These are phyloP conservation scores for Corynorhinus townsendii DNA, from an alignment of 2,113 vertebrate species.

Conservation along the genomic window DNA sequence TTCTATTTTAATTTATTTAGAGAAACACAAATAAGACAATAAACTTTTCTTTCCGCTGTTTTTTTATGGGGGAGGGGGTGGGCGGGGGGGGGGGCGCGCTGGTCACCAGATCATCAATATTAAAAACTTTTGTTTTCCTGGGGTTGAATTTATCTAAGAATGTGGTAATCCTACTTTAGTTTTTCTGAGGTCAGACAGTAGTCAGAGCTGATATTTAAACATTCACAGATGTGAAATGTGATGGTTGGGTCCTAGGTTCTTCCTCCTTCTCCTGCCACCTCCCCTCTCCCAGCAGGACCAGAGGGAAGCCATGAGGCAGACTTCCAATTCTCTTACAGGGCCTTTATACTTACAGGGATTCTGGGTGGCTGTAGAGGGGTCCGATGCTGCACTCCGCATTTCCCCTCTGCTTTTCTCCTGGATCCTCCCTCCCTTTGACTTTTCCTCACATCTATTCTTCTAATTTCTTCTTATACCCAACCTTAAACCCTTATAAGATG, in stretches of 20 bases:
- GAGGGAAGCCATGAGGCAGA: accelerated
- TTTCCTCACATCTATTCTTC: not conserved
- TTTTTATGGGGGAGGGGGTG: not conserved
- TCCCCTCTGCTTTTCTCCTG: not conserved
- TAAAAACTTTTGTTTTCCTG: not conserved
- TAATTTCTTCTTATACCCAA: not conserved
- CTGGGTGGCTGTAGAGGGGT: not conserved
- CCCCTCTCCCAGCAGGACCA: not conserved
- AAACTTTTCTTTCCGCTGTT: not conserved
- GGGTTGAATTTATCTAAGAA: not conserved
- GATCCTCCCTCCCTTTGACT: not conserved
- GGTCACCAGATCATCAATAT: not conserved
- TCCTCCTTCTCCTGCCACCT: accelerated
- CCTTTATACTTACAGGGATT: too few species aligned
- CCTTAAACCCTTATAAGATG: not conserved
- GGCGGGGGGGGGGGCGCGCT: too few species aligned
- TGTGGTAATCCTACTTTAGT: not conserved
- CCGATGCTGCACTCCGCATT: accelerated
- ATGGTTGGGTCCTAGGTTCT: not conserved
- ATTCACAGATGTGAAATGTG: too few species aligned
- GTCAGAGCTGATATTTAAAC: not conserved
- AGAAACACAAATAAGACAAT: not conserved
- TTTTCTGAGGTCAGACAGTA: not conserved
- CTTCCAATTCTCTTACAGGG: not conserved
- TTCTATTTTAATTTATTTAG: not conserved